Percentiles rank a stretch among this genome's conserved stretches.
These are phyloP conservation scores for Rhinolophus sinicus DNA, from an alignment of 2,113 vertebrate genomes.

Conservation along the genomic window DNA sequence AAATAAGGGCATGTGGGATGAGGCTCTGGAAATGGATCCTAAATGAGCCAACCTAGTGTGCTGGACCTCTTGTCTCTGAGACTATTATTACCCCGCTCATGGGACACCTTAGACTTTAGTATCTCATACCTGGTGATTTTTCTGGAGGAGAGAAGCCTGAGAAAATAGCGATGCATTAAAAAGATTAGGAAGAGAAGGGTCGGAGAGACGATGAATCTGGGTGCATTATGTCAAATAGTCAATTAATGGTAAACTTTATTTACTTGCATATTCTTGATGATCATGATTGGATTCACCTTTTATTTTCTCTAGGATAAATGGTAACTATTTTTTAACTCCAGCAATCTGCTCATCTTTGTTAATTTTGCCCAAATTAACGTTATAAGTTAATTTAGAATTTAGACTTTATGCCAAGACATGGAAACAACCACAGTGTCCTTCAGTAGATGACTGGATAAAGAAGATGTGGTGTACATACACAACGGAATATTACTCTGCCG, in stretches of 20 bases:
- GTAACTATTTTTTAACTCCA: neutral
- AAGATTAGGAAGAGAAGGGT: neutral
- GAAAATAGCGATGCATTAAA: neutral
- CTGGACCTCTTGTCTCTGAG: neutral
- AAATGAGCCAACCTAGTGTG: too few species aligned
- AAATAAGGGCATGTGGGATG: neutral
- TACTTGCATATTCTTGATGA: neutral
- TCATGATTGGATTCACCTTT: neutral
- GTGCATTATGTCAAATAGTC: neutral
- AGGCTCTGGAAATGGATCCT: neutral
- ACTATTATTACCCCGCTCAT: neutral
- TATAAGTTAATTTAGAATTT: neutral
- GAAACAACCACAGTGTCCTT: too few species aligned
- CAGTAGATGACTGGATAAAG: too few species aligned
- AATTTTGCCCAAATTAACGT: conserved; percentile 15
- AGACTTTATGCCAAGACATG: too few species aligned
- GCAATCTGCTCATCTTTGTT: neutral
- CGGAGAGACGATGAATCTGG: neutral
- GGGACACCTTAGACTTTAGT: neutral
- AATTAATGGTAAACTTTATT: neutral
- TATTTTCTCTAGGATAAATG: neutral
- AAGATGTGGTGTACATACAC: too few species aligned
- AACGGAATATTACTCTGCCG: too few species aligned
- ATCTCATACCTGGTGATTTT: neutral
- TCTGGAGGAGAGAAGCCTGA: neutral